A percentile compares a stretch with the other conserved stretches of the same genome.
phyloP scores from a whole-genome alignment of 64 coral and sea anemone genomes.

The Hydrozoanthus tunicans region DNA sequence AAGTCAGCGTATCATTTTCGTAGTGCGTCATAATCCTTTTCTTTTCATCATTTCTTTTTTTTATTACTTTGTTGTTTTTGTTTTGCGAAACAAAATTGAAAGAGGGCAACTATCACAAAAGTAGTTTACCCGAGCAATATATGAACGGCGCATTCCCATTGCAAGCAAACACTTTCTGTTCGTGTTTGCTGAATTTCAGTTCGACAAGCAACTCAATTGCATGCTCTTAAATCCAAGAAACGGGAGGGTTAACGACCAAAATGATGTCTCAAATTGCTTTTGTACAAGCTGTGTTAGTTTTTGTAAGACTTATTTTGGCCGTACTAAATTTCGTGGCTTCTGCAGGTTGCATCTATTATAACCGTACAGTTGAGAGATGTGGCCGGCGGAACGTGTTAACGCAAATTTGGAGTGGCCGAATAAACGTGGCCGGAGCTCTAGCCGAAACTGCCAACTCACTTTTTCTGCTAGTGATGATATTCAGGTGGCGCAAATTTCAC shows the following conservation, averaged over 20 bases:
- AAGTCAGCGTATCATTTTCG: too few species aligned
- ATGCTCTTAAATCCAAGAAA: too few species aligned
- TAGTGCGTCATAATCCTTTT: too few species aligned
- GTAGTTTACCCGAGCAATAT: not conserved
- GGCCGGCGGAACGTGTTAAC: conserved; percentile 25
- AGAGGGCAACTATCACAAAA: not conserved
- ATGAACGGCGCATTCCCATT: not conserved
- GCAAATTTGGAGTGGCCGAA: conserved; percentile 18
- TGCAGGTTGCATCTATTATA: conserved; percentile 63
- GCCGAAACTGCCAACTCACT: conserved; percentile 63
- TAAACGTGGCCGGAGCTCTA: conserved; percentile 51
- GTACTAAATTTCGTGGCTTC: conserved; percentile 59
- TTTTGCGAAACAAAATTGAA: not conserved
- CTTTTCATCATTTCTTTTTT: too few species aligned
- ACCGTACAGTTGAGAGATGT: conserved; percentile 68
- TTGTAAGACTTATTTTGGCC: conserved; percentile 60
- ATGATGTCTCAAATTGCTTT: conserved; percentile 28
- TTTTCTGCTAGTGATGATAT: conserved; percentile 36
- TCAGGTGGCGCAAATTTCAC: conserved; percentile 69
- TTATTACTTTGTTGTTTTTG: not conserved
- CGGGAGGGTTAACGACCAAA: not conserved
- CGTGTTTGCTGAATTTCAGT: too few species aligned
- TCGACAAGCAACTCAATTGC: too few species aligned
- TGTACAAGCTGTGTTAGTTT: conserved; percentile 54
- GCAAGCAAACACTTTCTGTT: too few species aligned